Evolutionary conservation across 1,140 invertebrate species (phyloP).

Genomic region (Macrotrachela quadricornifera): DNA sequence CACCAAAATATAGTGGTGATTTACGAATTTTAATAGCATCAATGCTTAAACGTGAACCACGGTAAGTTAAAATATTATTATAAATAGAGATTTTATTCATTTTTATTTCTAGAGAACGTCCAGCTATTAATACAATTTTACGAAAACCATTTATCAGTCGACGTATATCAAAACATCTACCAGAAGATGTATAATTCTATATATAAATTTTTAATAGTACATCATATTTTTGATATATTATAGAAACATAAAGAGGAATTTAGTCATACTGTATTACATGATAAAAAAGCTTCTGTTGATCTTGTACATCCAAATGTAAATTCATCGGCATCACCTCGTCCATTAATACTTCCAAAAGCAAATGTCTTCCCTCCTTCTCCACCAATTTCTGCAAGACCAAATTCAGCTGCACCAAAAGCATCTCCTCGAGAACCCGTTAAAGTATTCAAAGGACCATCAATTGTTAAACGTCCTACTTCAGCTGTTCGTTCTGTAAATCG

Average conservation of each 20-base stretch:
- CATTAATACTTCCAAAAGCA: too few relatives aligned
- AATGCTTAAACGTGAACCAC: conserved; percentile 43
- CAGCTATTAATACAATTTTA: conserved; percentile 39
- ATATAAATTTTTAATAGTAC: background rate
- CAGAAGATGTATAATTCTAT: conserved; percentile 19
- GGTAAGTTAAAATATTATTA: conserved; percentile 12
- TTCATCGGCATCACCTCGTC: too few relatives aligned
- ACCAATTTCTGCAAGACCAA: too few relatives aligned
- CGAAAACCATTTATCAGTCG: conserved; percentile 30
- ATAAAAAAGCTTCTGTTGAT: conserved; percentile 14
- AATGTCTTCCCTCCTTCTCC: too few relatives aligned
- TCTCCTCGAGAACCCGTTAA: too few relatives aligned
- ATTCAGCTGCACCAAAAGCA: too few relatives aligned
- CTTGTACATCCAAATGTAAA: too few relatives aligned
- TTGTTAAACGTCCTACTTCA: too few relatives aligned
- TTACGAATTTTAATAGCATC: conserved; percentile 37
- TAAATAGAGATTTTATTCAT: background rate
- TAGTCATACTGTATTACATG: conserved; percentile 28
- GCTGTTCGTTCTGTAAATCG: too few relatives aligned
- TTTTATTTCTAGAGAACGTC: conserved; percentile 31
- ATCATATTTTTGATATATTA: background rate
- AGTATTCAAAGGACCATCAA: too few relatives aligned
- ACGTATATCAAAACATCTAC: conserved; percentile 27
- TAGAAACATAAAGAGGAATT: conserved; percentile 20
- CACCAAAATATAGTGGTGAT: conserved; percentile 32